Base-by-base conservation (phyloP, 2,888 invertebrate species). In the Pycnomerus fuliginosus region DNA sequence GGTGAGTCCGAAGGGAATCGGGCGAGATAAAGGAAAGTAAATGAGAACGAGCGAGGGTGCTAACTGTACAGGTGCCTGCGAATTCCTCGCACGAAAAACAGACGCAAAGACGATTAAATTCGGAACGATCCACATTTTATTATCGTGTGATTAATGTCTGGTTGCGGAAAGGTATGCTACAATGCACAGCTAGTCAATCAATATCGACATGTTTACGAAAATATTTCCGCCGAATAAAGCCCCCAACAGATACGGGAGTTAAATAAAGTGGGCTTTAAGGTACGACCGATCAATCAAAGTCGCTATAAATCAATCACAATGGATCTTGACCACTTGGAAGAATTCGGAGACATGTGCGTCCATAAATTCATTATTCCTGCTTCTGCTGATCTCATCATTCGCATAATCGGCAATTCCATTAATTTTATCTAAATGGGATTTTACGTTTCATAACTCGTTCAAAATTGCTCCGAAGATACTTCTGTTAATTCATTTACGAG, bases 251-350 rank as follows among this genome's bases (percentile, higher is more conserved):
- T 51, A 52, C 54, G 47, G 45, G 42, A 25, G 49, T 41, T 43
- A 52, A 55, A 50, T 50, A 45, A 53, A 52, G 43, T 48, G 52
- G 41, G 47, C 47, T 56, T 54, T 38, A 54, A 59, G 61, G 58
- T 60, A 53, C 41, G 51, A 52, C 49, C 55, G 55, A 69, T 69
- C 68, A 65, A 66, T 70, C 70, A 68, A 65, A 61, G 68, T 70
- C 69, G 54, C 64, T 66, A 69, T 69, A 70, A 69, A 69, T 69
- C 69, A 69, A 67, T 68, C 64, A 65, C 54, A 58, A 55, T 58
- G 48, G 60, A 7, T n/a, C n/a, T n/a, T n/a, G n/a, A n/a, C n/a
- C n/a, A n/a, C n/a, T n/a, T n/a, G n/a, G 20, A 4, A 20, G 20
- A 50, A 45, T 57, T 61, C 61, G 58, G 60, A 60, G 61, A 64